These are phyloP conservation scores for Cheracebus regulus DNA, from an alignment of 2,797 vertebrate genomes.

Conservation along the genomic window DNA sequence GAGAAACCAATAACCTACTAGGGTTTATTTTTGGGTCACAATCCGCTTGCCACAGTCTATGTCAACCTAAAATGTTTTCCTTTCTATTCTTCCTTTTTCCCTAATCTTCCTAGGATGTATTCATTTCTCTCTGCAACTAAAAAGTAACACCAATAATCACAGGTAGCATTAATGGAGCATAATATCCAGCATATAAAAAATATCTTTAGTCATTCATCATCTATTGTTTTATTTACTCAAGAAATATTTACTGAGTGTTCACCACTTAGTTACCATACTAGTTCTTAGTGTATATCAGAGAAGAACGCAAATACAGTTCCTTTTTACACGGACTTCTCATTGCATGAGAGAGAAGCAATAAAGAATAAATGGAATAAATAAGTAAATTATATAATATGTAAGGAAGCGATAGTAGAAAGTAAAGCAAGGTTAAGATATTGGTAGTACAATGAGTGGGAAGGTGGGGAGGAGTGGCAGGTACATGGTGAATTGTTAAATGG, in stretches of 20 bases:
- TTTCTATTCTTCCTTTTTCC: background rate
- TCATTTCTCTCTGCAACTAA: background rate
- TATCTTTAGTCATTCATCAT: background rate
- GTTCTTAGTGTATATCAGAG: background rate
- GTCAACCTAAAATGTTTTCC: background rate
- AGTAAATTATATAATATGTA: background rate
- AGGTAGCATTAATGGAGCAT: background rate
- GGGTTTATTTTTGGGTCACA: slow-evolving; percentile 71
- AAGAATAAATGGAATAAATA: background rate
- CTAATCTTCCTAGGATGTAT: background rate
- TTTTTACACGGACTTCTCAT: background rate
- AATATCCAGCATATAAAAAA: background rate
- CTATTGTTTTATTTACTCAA: background rate
- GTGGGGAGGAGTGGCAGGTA: rapidly evolving
- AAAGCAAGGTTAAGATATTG: background rate
- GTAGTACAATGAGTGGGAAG: rapidly evolving
- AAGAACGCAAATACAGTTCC: background rate
- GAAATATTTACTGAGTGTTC: background rate
- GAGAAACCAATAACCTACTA: slow-evolving; percentile 24
- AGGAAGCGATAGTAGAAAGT: background rate
- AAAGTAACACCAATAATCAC: background rate
- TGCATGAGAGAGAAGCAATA: background rate
- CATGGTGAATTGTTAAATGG: background rate
- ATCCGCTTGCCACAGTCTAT: slow-evolving; percentile 11
- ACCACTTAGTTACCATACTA: background rate